These are phyloP conservation scores for Syrphus vitripennis DNA, from an alignment of 2,888 invertebrate species.

Conservation along the genomic window DNA sequence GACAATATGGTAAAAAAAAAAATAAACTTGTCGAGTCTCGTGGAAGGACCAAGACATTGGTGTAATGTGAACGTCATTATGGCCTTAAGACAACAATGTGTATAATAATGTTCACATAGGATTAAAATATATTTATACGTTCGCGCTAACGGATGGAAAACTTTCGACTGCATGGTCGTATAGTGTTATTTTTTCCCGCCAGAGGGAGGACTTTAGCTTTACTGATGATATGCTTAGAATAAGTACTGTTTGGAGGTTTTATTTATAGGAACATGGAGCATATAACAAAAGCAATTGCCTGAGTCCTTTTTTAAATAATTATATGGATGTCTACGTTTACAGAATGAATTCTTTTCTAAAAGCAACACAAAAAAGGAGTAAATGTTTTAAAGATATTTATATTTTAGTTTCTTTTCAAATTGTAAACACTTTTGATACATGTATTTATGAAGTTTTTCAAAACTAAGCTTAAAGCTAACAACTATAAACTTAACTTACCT, in stretches of 20 bases:
- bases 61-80: slow-evolving; percentile 63
- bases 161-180: not conserved
- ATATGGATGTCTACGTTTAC: not conserved
- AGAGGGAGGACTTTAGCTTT: not conserved
- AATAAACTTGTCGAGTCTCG: not conserved
- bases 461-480: not conserved
- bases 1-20: not conserved
- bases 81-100: slow-evolving; percentile 53
- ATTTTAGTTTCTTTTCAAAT: not conserved
- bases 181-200: slow-evolving; percentile 13
- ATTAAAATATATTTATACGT: not conserved
- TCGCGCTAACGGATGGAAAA: not conserved
- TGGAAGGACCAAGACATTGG: slow-evolving; percentile 39
- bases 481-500: too few species aligned
- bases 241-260: not conserved
- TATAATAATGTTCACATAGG: not conserved
- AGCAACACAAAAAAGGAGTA: not conserved
- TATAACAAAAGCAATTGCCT: not conserved
- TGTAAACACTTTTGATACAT: not conserved
- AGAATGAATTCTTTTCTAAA: not conserved
- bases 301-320: not conserved
- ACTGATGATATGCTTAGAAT: not conserved
- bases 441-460: not conserved
- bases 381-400: not conserved
- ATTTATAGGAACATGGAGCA: too few species aligned